Evolutionary conservation across 2,888 invertebrate genomes (phyloP), one percentile per base, ranked within the genome.

Genomic region (Thumatha senex): DNA sequence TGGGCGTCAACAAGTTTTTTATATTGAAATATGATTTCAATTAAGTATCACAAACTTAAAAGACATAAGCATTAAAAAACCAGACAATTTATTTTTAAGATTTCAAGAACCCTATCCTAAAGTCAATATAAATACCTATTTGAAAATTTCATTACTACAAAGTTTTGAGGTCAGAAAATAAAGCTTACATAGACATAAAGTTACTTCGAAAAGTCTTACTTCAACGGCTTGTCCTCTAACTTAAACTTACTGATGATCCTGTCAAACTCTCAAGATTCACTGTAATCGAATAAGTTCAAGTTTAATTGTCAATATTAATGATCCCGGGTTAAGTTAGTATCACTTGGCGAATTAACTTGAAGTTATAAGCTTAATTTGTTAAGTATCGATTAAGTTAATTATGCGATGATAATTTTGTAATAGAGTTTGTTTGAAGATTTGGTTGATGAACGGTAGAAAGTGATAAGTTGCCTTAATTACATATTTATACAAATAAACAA

Each of bases 261-360:
- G 67, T 55, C 70, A 55, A 75, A 77, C 70, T 78, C 66, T 54
- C 54, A 84, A 84, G 85, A 86, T 86, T 86, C 73, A 57, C 55
- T 72, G 71, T 82, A 89, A 89, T 88, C 76, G 75, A 85, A 84
- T 87, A 74, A 78, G 64, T 59, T 63, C 54, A 51, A 78, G 81
- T 79, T 82, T 82, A 84, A 87, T 86, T 86, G 84, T 80, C 83
- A 81, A 86, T 86, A 82, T 73, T 79, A 82, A 83, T 76, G 78
- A 76, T 74, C 63, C 58, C 67, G 77, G 82, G 78, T 80, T 84
- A 87, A 87, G 75, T 84, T 63, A 67, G 70, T 77, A 78, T 73
- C 74, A 79, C 75, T 82, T 76, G 63, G 70, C 55, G 69, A 79
- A 82, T 83, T 79, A 35, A 77, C 80, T 82, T 80, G 49, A 56